Evolutionary conservation across 2,797 vertebrate genomes (phyloP).

Genomic region (Sebastes hubbsi): DNA sequence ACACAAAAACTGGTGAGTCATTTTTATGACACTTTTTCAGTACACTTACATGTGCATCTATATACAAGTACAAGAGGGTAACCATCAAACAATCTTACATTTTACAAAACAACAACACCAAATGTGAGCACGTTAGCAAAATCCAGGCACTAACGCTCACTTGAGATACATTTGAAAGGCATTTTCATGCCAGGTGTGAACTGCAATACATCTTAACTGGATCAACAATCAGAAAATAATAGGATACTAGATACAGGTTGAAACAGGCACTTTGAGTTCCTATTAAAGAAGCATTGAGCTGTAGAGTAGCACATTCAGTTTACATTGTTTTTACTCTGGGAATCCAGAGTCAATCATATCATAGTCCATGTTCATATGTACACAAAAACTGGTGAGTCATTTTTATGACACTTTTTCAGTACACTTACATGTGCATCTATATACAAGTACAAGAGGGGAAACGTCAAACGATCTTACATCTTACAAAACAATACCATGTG

Average conservation of each 20-base stretch:
- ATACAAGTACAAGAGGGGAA: not conserved
- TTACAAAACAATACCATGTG: not conserved
- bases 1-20: too few species aligned
- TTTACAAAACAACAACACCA: not conserved
- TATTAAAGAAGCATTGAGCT: too few species aligned
- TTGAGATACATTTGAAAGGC: not conserved
- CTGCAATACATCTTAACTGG: too few species aligned
- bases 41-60: not conserved
- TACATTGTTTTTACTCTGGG: too few species aligned
- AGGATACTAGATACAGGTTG: not conserved
- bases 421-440: not conserved
- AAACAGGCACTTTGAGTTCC: too few species aligned
- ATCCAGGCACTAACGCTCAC: not conserved
- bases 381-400: too few species aligned
- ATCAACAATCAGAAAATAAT: not conserved
- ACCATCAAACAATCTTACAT: not conserved
- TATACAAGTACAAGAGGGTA: not conserved
- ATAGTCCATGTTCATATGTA: too few species aligned
- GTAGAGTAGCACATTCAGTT: too few species aligned
- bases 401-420: not conserved
- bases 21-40: not conserved
- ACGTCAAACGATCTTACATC: not conserved
- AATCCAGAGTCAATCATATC: too few species aligned
- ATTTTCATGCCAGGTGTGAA: too few species aligned
- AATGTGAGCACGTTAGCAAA: not conserved